Conservation (phyloP, 2,888 invertebrate genomes). For the Seladonia tumulorum region DNA sequence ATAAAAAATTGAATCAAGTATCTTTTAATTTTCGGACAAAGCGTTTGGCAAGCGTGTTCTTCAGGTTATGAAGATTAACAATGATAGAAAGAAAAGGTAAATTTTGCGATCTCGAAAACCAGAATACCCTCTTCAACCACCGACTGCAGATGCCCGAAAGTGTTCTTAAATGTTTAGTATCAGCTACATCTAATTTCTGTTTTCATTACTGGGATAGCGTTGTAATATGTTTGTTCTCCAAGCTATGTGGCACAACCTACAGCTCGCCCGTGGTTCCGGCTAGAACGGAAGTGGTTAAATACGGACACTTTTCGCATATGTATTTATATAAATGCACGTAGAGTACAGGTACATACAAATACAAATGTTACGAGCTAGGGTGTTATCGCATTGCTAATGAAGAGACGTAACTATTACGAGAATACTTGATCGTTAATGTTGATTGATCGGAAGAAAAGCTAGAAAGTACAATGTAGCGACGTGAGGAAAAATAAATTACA, state of each 20-base stretch:
- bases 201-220: not conserved
- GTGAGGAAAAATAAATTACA: slow-evolving; percentile 82
- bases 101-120: not conserved
- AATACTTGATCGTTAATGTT: slow-evolving; percentile 63
- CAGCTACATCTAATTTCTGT: not conserved
- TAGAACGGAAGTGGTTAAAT: slow-evolving; percentile 24
- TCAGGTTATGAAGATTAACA: not conserved
- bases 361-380: slow-evolving; percentile 82
- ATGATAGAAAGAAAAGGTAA: not conserved
- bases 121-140: slow-evolving; percentile 4
- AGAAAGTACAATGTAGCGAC: slow-evolving; percentile 69
- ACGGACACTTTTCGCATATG: slow-evolving; percentile 77
- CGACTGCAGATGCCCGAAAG: not conserved
- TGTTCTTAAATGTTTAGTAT: not conserved
- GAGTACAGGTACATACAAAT: slow-evolving; percentile 82
- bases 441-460: slow-evolving; percentile 60
- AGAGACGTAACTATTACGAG: slow-evolving; percentile 74
- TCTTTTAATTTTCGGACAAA: not conserved
- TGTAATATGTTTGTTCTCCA: slow-evolving; percentile 8
- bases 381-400: slow-evolving; percentile 79
- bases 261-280: slow-evolving; percentile 9
- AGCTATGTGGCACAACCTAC: slow-evolving; percentile 8
- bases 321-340: slow-evolving; percentile 84
- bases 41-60: not conserved
- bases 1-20: not conserved